Evolutionary conservation across 1,140 invertebrate genomes (phyloP).

Genomic region (Condylostylus longicornis): DNA sequence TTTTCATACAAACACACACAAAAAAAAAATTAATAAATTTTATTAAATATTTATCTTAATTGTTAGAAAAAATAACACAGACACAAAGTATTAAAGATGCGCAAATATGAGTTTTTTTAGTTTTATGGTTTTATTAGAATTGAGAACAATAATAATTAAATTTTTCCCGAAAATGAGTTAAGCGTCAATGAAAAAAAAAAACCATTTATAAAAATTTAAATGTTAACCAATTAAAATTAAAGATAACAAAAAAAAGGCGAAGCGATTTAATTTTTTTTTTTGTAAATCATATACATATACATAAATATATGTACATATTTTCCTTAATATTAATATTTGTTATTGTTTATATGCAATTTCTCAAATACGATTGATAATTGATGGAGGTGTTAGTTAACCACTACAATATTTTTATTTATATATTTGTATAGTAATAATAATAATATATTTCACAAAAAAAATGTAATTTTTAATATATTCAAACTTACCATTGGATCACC

Average conservation of each 20-base stretch:
- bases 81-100: slow-evolving; percentile 22
- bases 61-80: too few species aligned
- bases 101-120: slow-evolving; percentile 10
- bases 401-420: slow-evolving; percentile 69
- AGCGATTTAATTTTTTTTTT: too few species aligned
- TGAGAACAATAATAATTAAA: too few species aligned
- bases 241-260: too few species aligned
- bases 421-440: slow-evolving; percentile 49
- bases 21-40: slow-evolving; percentile 2
- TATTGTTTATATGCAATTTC: slow-evolving; percentile 8
- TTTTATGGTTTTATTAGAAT: slow-evolving; percentile 10
- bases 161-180: too few species aligned
- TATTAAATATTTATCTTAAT: too few species aligned
- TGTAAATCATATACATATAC: too few species aligned
- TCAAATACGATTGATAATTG: slow-evolving; percentile 38
- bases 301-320: too few species aligned
- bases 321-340: too few species aligned
- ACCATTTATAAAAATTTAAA: too few species aligned
- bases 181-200: too few species aligned
- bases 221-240: too few species aligned
- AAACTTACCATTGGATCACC: slow-evolving; percentile 41
- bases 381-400: slow-evolving; percentile 69
- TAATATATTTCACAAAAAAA: slow-evolving; percentile 16
- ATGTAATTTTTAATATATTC: neutral
- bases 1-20: slow-evolving; percentile 8